A percentile compares a stretch with the other conserved stretches of the same genome.
These are phyloP conservation scores for Rhynchonycteris naso DNA, from an alignment of 2,797 vertebrate genomes.

Conservation along the genomic window DNA sequence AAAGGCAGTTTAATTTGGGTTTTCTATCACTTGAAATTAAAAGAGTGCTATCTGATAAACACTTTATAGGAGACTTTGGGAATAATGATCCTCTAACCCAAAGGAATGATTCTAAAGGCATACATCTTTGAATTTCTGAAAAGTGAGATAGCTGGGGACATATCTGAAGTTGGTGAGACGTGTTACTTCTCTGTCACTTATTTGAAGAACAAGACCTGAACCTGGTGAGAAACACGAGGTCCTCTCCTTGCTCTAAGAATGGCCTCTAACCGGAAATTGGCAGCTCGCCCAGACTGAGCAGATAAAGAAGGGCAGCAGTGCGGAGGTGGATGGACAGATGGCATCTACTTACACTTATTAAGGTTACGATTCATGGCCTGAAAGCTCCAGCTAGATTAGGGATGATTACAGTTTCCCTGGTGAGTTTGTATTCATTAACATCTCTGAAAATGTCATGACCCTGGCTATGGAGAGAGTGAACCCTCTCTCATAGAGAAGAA, in stretches of 20 bases:
- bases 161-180: background rate
- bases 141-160: background rate
- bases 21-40: constrained; percentile 30
- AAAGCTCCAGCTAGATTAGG: constrained; percentile 70
- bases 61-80: background rate
- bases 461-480: constrained; percentile 17
- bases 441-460: constrained; percentile 49
- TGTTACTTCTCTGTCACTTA: background rate
- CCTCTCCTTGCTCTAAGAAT: constrained; percentile 55
- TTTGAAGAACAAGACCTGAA: constrained; percentile 13
- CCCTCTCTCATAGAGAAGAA: too few relatives aligned
- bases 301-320: constrained; percentile 59
- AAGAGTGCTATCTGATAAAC: background rate
- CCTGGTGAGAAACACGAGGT: constrained; percentile 31
- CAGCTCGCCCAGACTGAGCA: constrained; percentile 61
- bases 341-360: constrained; percentile 76
- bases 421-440: constrained; percentile 66
- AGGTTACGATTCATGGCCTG: constrained; percentile 65
- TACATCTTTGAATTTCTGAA: background rate
- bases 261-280: constrained; percentile 67
- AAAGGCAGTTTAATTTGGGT: background rate
- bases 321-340: constrained; percentile 74
- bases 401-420: constrained; percentile 67
- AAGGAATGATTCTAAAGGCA: constrained; percentile 8
- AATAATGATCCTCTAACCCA: background rate